A percentile compares a stretch with the other conserved stretches of the same genome.
These are phyloP conservation scores for Mustela nigripes DNA, from an alignment of 2,113 vertebrate species.

Conservation along the genomic window DNA sequence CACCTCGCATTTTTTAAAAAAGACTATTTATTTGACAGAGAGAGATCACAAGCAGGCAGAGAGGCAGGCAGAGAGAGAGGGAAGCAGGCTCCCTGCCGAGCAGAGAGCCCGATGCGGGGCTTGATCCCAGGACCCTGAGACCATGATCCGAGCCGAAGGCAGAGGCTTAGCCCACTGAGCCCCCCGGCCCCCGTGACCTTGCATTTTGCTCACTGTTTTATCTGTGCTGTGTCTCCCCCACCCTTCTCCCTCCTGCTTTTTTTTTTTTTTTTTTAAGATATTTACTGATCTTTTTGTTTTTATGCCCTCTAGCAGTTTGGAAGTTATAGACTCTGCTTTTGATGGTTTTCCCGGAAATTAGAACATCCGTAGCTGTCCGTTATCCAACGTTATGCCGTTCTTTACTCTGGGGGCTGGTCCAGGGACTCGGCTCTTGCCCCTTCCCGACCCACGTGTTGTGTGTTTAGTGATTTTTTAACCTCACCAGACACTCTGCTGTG, in stretches of 20 bases:
- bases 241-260: neutral
- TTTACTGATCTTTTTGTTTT: no score
- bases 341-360: neutral
- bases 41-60: no score
- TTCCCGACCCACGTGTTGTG: accelerated
- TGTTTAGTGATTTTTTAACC: neutral
- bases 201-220: neutral
- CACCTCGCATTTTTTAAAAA: no score
- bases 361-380: neutral
- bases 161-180: no score
- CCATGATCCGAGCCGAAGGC: no score
- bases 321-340: neutral
- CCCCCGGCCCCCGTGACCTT: neutral
- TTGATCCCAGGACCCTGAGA: no score
- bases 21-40: no score
- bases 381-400: accelerated
- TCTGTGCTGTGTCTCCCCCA: neutral
- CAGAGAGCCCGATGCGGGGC: no score
- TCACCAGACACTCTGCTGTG: neutral
- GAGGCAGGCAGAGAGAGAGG: no score
- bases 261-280: neutral
- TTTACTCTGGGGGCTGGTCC: neutral
- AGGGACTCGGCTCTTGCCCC: neutral
- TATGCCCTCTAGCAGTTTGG: neutral
- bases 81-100: no score